These are phyloP conservation scores for Exephanes ischioxanthus DNA, from an alignment of 2,888 invertebrate genomes.

Conservation along the genomic window DNA sequence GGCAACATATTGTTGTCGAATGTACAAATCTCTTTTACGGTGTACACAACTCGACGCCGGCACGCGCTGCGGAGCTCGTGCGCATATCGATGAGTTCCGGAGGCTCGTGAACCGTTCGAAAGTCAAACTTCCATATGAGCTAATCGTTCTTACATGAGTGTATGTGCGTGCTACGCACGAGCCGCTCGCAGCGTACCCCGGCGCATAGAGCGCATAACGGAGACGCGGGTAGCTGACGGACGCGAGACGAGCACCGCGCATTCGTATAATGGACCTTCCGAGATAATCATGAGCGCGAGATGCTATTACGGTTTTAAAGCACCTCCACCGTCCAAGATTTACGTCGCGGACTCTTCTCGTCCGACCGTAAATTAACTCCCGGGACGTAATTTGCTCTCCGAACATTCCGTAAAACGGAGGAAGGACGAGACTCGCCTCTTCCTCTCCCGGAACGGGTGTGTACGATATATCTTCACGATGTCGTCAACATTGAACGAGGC, in stretches of 20 bases:
- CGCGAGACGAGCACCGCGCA: slow-evolving; percentile 7
- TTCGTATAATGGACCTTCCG: slow-evolving; percentile 57
- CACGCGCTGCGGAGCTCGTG: slow-evolving; percentile 6
- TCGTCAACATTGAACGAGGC: slow-evolving; percentile 21
- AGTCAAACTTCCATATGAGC: slow-evolving; percentile 26
- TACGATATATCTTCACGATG: not conserved
- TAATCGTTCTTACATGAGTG: not conserved
- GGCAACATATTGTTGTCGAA: not conserved
- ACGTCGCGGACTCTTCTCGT: slow-evolving; percentile 66
- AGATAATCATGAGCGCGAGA: slow-evolving; percentile 69
- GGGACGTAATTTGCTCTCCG: slow-evolving; percentile 67
- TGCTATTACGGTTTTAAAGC: slow-evolving; percentile 73
- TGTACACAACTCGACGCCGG: not conserved
- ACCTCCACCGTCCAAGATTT: slow-evolving; percentile 70
- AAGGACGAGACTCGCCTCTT: slow-evolving; percentile 51
- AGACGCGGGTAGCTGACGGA: not conserved
- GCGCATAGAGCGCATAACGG: slow-evolving; percentile 16
- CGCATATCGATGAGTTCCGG: slow-evolving; percentile 19
- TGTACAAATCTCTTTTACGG: not conserved
- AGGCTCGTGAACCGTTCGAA: slow-evolving; percentile 21
- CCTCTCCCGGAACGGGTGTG: slow-evolving; percentile 1
- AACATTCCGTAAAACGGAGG: slow-evolving; percentile 70
- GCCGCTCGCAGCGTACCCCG: not conserved
- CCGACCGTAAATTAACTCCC: slow-evolving; percentile 71
- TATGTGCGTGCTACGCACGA: not conserved